phyloP scores from a whole-genome alignment of 2,797 vertebrate genomes.

The Orestias chungarensis region DNA sequence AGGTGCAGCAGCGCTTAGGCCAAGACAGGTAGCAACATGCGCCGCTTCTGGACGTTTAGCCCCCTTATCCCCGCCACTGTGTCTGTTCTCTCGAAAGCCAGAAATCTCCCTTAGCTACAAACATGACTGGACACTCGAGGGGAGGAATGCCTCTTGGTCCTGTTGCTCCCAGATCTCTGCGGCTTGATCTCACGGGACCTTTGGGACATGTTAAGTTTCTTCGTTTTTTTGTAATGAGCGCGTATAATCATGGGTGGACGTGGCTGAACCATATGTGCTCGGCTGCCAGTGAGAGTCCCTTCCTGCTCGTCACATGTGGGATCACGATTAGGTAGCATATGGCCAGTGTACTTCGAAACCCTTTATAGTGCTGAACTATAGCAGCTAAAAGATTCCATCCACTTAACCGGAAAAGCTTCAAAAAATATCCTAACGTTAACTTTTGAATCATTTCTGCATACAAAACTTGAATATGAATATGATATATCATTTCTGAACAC shows the following conservation, averaged over 20 bases:
- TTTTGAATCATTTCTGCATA: neutral
- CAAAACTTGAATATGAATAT: no score
- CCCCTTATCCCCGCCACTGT: slow-evolving; percentile 65
- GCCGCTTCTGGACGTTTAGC: slow-evolving; percentile 67
- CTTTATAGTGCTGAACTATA: slow-evolving; percentile 67
- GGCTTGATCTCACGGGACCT: slow-evolving; percentile 34
- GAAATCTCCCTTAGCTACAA: slow-evolving; percentile 52
- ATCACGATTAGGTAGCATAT: slow-evolving; percentile 60
- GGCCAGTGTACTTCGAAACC: slow-evolving; percentile 61
- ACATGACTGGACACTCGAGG: slow-evolving; percentile 60
- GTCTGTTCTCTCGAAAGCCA: slow-evolving; percentile 61
- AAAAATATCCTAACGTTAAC: no score
- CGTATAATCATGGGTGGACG: slow-evolving; percentile 29
- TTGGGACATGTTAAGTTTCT: slow-evolving; percentile 38
- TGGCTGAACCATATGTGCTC: slow-evolving; percentile 54
- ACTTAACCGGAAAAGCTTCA: slow-evolving; percentile 35
- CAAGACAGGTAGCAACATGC: slow-evolving; percentile 75
- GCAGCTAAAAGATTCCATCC: slow-evolving; percentile 60
- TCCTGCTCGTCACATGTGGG: slow-evolving; percentile 52
- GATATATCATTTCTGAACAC: no score
- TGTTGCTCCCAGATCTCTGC: slow-evolving; percentile 20
- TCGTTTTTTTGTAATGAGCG: slow-evolving; percentile 57
- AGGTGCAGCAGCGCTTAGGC: slow-evolving; percentile 54
- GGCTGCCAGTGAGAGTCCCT: slow-evolving; percentile 62
- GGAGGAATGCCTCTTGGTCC: slow-evolving; percentile 34